Evolutionary conservation across 1,140 invertebrate species (phyloP), one percentile per base, ranked within the genome.

Genomic region (Callitettix versicolor): DNA sequence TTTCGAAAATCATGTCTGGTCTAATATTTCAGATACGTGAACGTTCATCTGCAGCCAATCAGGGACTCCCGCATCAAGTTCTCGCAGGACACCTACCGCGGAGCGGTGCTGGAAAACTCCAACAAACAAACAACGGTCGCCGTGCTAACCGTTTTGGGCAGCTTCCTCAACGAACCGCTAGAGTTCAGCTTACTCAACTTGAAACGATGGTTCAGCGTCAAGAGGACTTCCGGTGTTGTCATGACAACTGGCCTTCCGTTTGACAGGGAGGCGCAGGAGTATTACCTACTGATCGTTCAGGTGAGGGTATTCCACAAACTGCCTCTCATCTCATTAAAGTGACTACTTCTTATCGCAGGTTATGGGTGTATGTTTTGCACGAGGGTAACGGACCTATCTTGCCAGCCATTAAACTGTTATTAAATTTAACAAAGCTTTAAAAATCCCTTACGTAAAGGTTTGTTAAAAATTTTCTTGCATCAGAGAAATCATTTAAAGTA

Each of bases 131-230:
- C 79, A 3, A 86, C 82, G 0, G 79, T 96, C 1, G 79, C 82
- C 38, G 84, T 95, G 1, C 81, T 95, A 1, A 91, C 88, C 69
- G 88, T 95, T 7, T 70, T 91, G 3, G 92, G 92, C 3, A 87
- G 81, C 61, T 79, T 79, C 7, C 72, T 95, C 18, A 89, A 93
- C 68, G 91, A 96, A 68, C 88, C 95, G 68, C 72, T 96, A 0
- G 75, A 82, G 59, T 98, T 94, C 69, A 73, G 74, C 34, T 89
- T 96, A 55, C 72, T 95, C 2, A 96, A 97, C 76, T 91, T 91
- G 0, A 86, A 84, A 0, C 78, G 85, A 48, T 82, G 91, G 72
- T 99, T 99, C 68, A 76, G 78, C 48, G 93, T 98, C 66, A 91
- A 94, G 18, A 64, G 72, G n/a, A 91, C 90, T 14, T 95, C 93